Evolutionary conservation across 2,113 vertebrate species (phyloP).

Genomic region (Nematolebias whitei): DNA sequence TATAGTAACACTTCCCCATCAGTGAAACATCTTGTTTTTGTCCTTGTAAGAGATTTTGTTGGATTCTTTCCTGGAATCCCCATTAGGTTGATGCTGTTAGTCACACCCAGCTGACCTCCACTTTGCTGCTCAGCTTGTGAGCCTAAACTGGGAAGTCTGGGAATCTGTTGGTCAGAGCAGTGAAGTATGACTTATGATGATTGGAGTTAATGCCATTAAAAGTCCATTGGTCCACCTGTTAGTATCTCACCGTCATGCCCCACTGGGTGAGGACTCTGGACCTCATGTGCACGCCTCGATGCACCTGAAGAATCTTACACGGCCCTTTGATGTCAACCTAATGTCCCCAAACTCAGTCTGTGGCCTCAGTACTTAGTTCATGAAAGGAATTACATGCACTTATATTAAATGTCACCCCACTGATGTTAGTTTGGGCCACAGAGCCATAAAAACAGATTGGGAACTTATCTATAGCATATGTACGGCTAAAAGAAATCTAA

Average conservation of each 20-base stretch:
- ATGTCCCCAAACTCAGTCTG: conserved; percentile 31
- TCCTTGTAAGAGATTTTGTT: conserved; percentile 5
- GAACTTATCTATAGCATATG: conserved; percentile 5
- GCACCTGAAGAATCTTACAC: conserved; percentile 53
- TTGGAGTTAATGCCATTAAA: conserved; percentile 51
- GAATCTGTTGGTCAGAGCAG: conserved; percentile 60
- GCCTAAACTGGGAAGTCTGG: conserved; percentile 58
- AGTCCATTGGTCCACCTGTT: conserved; percentile 66
- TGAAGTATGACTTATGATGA: conserved; percentile 63
- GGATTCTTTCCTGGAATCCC: conserved; percentile 19
- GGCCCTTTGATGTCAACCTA: conserved; percentile 31
- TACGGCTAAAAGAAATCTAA: conserved; percentile 11
- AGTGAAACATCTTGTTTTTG: conserved; percentile 22
- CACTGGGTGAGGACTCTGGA: conserved; percentile 29
- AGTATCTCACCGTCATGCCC: conserved; percentile 1
- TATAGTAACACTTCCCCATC: conserved; percentile 4
- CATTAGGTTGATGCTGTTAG: conserved; percentile 61
- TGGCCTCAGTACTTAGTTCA: conserved; percentile 20
- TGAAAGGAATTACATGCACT: conserved; percentile 24
- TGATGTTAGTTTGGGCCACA: background rate
- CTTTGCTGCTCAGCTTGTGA: conserved; percentile 10
- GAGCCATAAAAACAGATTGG: background rate
- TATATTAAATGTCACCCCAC: background rate
- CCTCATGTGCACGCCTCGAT: conserved; percentile 39
- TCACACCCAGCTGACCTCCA: conserved; percentile 59